Conservation (phyloP, 2,888 invertebrate genomes). For the Cordilura impudica region DNA sequence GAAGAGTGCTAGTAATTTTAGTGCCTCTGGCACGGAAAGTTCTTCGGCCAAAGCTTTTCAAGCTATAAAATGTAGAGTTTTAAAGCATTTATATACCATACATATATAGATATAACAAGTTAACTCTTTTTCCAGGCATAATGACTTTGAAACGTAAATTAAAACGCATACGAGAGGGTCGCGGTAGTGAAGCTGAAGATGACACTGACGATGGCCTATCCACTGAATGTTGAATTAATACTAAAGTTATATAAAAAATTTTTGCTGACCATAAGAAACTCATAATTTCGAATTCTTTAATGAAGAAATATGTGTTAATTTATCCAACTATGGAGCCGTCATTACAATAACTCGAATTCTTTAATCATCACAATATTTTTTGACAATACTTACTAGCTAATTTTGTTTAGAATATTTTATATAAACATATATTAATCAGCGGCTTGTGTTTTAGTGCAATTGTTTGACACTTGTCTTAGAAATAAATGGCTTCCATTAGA, state of each 20-base stretch:
- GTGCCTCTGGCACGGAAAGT: constrained; percentile 67
- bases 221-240: constrained; percentile 36
- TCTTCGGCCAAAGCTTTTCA: constrained; percentile 77
- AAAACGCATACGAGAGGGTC: constrained; percentile 77
- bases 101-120: neutral
- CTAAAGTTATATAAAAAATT: too few relatives aligned
- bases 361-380: neutral
- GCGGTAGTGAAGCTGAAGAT: constrained; percentile 73
- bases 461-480: neutral
- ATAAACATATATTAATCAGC: neutral
- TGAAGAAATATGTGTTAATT: too few relatives aligned
- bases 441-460: neutral
- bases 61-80: constrained; percentile 76
- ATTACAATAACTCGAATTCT: too few relatives aligned
- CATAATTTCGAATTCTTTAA: too few relatives aligned
- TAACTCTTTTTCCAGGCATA: constrained; percentile 70
- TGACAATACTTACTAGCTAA: neutral
- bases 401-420: neutral
- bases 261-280: too few relatives aligned
- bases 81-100: neutral
- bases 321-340: too few relatives aligned
- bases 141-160: constrained; percentile 77
- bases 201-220: constrained; percentile 69
- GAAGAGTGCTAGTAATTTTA: constrained; percentile 67
- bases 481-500: neutral